Conservation (phyloP, 2,797 vertebrate genomes). For the Oreonectes daqikongensis region DNA sequence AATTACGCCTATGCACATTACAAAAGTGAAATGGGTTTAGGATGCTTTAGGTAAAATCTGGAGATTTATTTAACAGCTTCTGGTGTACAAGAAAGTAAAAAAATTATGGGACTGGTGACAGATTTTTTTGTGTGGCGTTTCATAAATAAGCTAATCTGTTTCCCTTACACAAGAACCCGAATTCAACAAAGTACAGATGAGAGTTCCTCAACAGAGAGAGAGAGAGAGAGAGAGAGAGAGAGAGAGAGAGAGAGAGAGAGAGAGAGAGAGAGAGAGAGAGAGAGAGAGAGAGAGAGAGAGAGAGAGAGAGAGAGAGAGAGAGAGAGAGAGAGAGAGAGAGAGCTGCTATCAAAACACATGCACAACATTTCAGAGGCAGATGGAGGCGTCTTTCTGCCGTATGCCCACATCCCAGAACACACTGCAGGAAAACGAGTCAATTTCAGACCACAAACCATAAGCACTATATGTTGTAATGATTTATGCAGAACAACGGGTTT, state of each 20-base stretch:
- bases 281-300: not conserved
- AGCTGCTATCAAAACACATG: constrained; percentile 30
- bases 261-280: not conserved
- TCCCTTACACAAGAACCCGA: constrained; percentile 1
- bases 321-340: not conserved
- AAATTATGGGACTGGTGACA: not conserved
- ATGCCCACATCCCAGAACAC: constrained; percentile 67
- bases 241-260: not conserved
- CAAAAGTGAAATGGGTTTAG: not conserved
- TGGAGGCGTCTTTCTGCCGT: constrained; percentile 40
- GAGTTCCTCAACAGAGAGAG: not conserved
- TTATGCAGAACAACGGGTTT: not conserved
- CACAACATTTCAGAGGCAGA: constrained; percentile 41
- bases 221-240: not conserved
- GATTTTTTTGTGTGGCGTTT: constrained; percentile 8
- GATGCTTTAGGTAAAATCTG: not conserved
- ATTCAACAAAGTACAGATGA: constrained; percentile 4
- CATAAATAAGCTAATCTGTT: constrained; percentile 32
- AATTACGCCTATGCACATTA: too few species aligned
- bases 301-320: not conserved
- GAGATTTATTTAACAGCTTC: constrained; percentile 10
- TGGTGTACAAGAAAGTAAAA: not conserved
- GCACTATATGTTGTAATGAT: not conserved
- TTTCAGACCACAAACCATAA: not conserved
- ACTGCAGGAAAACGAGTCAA: constrained; percentile 74